Conservation (phyloP, 2,113 vertebrate genomes). For the Mustelus asterias region DNA sequence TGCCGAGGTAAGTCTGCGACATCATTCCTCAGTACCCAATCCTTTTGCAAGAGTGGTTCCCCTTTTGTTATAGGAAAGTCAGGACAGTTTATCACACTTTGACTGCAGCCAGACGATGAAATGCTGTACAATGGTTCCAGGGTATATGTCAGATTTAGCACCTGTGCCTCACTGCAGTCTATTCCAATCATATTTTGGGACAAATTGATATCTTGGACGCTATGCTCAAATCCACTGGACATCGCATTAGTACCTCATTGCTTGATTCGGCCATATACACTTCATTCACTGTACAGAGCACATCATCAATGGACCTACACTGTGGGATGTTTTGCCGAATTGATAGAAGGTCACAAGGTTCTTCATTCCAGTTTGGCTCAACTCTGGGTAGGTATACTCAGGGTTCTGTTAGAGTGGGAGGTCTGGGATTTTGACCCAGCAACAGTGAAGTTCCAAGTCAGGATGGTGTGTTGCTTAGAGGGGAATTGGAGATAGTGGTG, state of each 20-base stretch:
- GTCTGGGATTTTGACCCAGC: no score
- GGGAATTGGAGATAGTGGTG: no score
- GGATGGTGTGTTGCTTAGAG: no score
- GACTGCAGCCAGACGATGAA: neutral
- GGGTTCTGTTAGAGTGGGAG: no score
- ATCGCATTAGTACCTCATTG: neutral
- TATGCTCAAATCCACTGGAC: neutral
- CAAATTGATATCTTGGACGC: neutral
- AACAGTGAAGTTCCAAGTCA: no score
- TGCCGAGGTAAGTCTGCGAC: neutral
- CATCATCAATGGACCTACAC: neutral
- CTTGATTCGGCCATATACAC: neutral
- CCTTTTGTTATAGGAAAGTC: neutral
- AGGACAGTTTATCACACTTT: neutral
- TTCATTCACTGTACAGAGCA: neutral
- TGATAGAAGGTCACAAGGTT: slow-evolving; percentile 38
- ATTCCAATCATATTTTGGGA: slow-evolving; percentile 23
- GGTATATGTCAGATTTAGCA: neutral
- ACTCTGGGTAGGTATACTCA: slow-evolving; percentile 46
- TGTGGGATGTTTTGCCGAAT: slow-evolving; percentile 33
- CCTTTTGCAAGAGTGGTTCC: slow-evolving; percentile 38
- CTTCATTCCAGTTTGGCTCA: slow-evolving; percentile 42
- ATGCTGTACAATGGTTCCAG: neutral
- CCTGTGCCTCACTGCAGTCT: neutral
- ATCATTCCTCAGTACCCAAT: neutral